Evolutionary conservation across 2,888 invertebrate genomes (phyloP), one percentile per base, ranked within the genome.

Genomic region (Leptopilina myrica): DNA sequence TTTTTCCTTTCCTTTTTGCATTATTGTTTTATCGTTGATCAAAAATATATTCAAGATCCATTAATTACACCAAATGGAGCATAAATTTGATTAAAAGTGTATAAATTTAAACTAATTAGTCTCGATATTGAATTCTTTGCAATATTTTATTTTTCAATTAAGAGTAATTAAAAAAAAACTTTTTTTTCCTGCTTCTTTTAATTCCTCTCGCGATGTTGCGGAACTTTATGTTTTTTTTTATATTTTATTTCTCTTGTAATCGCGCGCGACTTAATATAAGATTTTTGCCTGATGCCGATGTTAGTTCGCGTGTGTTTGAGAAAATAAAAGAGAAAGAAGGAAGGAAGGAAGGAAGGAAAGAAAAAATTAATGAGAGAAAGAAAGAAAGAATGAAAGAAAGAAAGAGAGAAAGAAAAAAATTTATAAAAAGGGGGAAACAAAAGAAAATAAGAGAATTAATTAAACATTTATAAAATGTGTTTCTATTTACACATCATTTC

Each of bases 361-460:
- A 20, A 33, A 33, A 3, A 20, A 20, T 20, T 20, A 33, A 33
- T 2, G 33, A 33, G 3, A 2, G 3, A 33, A 33, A 33, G 33
- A 33, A 2, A 33, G 33, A 33, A 33, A 33, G 33, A 33, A 33
- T 20, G 0, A 20, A 33, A 33, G 33, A 33, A 33, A 33, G 33
- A 33, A 33, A 0, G 33, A 33, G 3, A 33, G 33, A 33, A 33
- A 33, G 33, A 33, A 33, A 33, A 5, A 33, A 33, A 33, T 33
- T 33, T 3, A 33, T 33, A 69, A 20, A 20, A 69, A 69, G 20
- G 49, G 69, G 43, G 26, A 49, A 69, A 46, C 49, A 49, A 20
- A 69, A 53, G 69, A 69, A 69, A 69, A 49, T 26, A 14, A 20
- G 69, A 26, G 64, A 33, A 69, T 69, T 49, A 69, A 69, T 69